Conservation (phyloP, 2,113 vertebrate genomes). For the Thryonomys swinderianus region DNA sequence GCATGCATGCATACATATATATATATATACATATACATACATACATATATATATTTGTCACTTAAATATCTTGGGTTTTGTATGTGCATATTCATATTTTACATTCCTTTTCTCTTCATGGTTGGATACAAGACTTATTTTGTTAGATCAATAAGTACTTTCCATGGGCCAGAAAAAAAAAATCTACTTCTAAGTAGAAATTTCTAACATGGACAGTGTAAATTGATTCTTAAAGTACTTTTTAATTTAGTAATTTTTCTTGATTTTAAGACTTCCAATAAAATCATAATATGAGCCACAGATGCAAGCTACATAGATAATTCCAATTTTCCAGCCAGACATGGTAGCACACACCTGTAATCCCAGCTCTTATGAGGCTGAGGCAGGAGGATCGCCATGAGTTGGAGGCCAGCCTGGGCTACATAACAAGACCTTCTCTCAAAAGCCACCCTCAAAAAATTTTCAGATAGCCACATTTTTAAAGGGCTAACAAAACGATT, state of each 20-base stretch:
- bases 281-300: background rate
- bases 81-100: conserved; percentile 83
- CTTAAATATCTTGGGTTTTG: conserved; percentile 81
- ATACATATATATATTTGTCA: conserved; percentile 80
- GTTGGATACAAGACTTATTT: conserved; percentile 91
- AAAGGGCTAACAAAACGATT: background rate
- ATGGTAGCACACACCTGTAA: background rate
- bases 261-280: background rate
- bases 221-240: conserved; percentile 16
- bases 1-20: no score
- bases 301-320: background rate
- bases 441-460: background rate
- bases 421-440: background rate
- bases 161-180: conserved; percentile 86
- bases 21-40: no score
- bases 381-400: background rate
- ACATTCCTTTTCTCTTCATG: conserved; percentile 84
- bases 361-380: background rate
- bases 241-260: background rate
- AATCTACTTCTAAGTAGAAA: conserved; percentile 5
- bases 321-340: background rate
- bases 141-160: conserved; percentile 90
- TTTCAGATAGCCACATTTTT: background rate
- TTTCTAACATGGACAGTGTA: background rate
- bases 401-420: background rate